phyloP scores from a whole-genome alignment of 2,113 vertebrate genomes.

The Fulica atra region DNA sequence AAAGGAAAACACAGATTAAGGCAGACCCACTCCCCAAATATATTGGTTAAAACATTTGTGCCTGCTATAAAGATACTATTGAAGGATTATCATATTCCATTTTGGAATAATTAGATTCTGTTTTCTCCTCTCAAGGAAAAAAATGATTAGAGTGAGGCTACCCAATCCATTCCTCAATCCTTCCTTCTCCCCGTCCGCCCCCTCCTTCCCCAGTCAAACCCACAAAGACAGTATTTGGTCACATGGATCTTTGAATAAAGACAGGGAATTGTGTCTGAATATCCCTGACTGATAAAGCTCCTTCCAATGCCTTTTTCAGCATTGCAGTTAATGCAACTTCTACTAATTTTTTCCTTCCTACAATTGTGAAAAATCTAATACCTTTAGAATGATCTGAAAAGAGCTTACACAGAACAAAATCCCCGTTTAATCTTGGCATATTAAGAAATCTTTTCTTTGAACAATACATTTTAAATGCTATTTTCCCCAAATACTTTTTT shows the following conservation, averaged over 20 bases:
- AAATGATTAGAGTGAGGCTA: background rate
- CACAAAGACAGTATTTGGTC: conserved; percentile 20
- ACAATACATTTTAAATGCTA: conserved; percentile 7
- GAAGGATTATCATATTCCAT: background rate
- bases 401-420: conserved; percentile 47
- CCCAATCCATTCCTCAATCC: background rate
- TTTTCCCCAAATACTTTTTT: conserved; percentile 24
- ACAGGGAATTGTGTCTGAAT: conserved; percentile 25
- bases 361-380: conserved; percentile 53
- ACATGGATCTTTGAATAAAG: conserved; percentile 24
- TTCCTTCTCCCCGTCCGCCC: background rate
- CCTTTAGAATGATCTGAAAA: conserved; percentile 58
- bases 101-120: conserved; percentile 19
- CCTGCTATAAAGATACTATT: background rate
- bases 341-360: conserved; percentile 30
- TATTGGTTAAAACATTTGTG: background rate
- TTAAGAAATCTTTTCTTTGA: conserved; percentile 40
- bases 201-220: background rate
- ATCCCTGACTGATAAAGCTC: conserved; percentile 17
- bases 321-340: conserved; percentile 26
- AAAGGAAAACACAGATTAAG: background rate
- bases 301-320: conserved; percentile 38
- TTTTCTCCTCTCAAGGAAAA: background rate
- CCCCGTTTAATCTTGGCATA: conserved; percentile 20
- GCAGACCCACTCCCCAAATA: background rate